Evolutionary conservation across 2,797 vertebrate species (phyloP), one percentile per base, ranked within the genome.

Genomic region (Lindbergichthys nudifrons): DNA sequence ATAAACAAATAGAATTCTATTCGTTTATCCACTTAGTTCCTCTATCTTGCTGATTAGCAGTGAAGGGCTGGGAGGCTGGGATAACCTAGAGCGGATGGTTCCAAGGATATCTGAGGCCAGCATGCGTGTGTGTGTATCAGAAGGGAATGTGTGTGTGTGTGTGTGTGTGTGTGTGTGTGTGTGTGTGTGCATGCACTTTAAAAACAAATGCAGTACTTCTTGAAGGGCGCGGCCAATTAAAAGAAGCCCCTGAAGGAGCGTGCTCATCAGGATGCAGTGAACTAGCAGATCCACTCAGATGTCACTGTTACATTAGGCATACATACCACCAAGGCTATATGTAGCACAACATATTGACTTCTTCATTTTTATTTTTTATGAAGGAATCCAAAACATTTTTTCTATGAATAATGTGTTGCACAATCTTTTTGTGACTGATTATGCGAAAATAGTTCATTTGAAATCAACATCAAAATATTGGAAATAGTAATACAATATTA

Each of bases 231-330:
- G 60, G 73, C 87, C 88, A 90, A 92, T 94, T 90, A 91, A 85
- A 87, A 80, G 79, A 51, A 83, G 73, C 76, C 82, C 90, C 86
- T 64, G 75, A 81, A 90, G 87, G 81, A 75, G 80, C 9, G 32
- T 18, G 70, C 84, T 91, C 85, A 92, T 91, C 88, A 83, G 80
- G 81, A 91, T 90, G 88, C 91, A 75, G 81, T 46, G 80, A 87
- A 79, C 78, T 23, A 61, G 66, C 80, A 82, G 87, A 88, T 87
- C 75, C 71, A 58, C 84, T 75, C 80, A 59, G 83, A 89, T 88
- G 80, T 84, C 88, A 78, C 83, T 72, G 79, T 61, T 76, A 70
- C 52, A 42, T 36, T 36, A 77, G 60, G 64, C 70, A 26, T 79
- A 78, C 75, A 87, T 70, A 69, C 54, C 61, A 41, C 12, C 62